Evolutionary conservation across 2,113 vertebrate species (phyloP).

Genomic region (Propithecus coquereli): DNA sequence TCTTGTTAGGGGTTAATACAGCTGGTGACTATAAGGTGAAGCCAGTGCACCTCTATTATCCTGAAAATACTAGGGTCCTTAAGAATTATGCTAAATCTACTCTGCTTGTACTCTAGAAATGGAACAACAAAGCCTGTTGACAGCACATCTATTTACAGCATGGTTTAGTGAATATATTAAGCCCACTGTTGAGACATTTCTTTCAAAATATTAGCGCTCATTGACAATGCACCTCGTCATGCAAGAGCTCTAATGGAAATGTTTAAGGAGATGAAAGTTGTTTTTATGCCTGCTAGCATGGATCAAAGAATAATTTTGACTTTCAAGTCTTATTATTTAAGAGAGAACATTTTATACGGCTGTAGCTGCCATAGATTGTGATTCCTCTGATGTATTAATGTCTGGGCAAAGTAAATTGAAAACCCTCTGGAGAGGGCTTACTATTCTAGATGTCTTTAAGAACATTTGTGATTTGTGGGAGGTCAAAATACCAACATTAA

Average conservation of each 20-base stretch:
- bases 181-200: neutral
- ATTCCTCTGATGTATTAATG: neutral
- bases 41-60: neutral
- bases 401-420: neutral
- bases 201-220: neutral
- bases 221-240: neutral
- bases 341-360: neutral
- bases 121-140: neutral
- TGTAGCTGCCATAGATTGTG: neutral
- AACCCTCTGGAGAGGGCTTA: neutral
- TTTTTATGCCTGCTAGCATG: neutral
- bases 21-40: neutral
- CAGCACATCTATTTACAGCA: neutral
- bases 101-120: neutral
- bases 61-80: neutral
- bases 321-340: neutral
- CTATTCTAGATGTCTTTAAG: neutral
- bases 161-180: neutral
- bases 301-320: neutral
- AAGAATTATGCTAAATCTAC: neutral
- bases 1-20: neutral
- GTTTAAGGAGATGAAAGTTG: neutral
- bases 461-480: neutral
- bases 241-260: neutral
- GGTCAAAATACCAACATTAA: neutral